These are phyloP conservation scores for Heterotilapia buettikoferi DNA, from an alignment of 2,113 vertebrate species.

Conservation along the genomic window DNA sequence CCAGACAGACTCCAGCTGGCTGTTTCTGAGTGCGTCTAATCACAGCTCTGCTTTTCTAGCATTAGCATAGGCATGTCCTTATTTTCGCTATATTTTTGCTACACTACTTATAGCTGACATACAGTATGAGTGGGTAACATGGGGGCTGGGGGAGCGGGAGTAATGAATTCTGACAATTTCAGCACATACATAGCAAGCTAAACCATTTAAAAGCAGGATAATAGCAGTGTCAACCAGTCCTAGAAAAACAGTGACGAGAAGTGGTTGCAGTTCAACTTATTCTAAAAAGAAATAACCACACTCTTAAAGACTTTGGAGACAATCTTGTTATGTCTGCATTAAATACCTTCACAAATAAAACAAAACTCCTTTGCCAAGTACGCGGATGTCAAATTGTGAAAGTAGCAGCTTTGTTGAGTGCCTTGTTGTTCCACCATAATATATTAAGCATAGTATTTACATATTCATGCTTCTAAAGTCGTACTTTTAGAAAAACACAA, in stretches of 20 bases:
- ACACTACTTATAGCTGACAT: slow-evolving; percentile 39
- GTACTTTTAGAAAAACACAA: not conserved
- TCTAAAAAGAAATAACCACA: not conserved
- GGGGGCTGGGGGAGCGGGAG: slow-evolving; percentile 2
- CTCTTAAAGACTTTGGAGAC: not conserved
- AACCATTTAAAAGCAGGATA: not conserved
- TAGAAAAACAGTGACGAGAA: not conserved
- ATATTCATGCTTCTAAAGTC: not conserved
- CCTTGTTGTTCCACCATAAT: not conserved
- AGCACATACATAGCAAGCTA: slow-evolving; percentile 17
- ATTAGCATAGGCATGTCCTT: not conserved
- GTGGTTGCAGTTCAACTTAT: not conserved
- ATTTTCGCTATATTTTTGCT: not conserved
- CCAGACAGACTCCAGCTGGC: slow-evolving; percentile 15
- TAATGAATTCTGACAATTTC: slow-evolving; percentile 45
- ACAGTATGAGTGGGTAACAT: slow-evolving; percentile 33
- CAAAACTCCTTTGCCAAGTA: not conserved
- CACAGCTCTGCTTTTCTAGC: not conserved
- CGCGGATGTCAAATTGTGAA: not conserved
- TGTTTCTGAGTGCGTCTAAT: slow-evolving; percentile 22
- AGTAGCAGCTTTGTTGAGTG: not conserved
- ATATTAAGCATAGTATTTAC: not conserved
- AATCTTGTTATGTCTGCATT: not conserved
- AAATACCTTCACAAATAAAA: not conserved
- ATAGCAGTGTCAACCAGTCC: not conserved